Evolutionary conservation across 2,888 invertebrate genomes (phyloP).

Genomic region (Syrphus vitripennis): DNA sequence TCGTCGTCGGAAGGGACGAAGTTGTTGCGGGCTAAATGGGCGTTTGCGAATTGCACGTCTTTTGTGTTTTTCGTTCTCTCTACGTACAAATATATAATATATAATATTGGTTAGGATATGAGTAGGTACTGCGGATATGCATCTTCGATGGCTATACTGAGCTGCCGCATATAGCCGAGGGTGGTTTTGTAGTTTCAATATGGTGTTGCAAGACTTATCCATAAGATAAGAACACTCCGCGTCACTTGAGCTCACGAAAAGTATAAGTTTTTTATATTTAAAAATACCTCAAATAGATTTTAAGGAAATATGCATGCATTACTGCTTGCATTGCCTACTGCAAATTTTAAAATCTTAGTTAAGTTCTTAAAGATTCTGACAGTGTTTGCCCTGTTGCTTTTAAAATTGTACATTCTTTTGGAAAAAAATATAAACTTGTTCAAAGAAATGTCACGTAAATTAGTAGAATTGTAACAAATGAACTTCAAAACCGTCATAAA

Average conservation of each 20-base stretch:
- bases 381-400: too few species aligned
- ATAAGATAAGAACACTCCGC: constrained; percentile 32
- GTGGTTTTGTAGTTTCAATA: constrained; percentile 53
- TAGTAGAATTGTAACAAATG: too few species aligned
- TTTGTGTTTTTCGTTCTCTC: constrained; percentile 22
- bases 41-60: constrained; percentile 56
- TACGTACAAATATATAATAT: background rate
- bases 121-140: constrained; percentile 41
- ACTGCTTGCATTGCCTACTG: too few species aligned
- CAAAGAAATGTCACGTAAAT: too few species aligned
- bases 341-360: too few species aligned
- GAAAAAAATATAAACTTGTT: too few species aligned
- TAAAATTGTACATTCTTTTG: too few species aligned
- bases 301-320: too few species aligned
- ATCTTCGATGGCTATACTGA: background rate
- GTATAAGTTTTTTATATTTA: background rate
- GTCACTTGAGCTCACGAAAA: background rate
- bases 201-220: constrained; percentile 12
- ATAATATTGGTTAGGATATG: constrained; percentile 59
- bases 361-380: too few species aligned
- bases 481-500: too few species aligned
- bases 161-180: constrained; percentile 23
- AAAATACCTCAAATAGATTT: background rate
- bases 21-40: constrained; percentile 52
- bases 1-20: background rate